phyloP scores from a whole-genome alignment of 2,113 vertebrate genomes.

The Ptychochromis oligacanthus region DNA sequence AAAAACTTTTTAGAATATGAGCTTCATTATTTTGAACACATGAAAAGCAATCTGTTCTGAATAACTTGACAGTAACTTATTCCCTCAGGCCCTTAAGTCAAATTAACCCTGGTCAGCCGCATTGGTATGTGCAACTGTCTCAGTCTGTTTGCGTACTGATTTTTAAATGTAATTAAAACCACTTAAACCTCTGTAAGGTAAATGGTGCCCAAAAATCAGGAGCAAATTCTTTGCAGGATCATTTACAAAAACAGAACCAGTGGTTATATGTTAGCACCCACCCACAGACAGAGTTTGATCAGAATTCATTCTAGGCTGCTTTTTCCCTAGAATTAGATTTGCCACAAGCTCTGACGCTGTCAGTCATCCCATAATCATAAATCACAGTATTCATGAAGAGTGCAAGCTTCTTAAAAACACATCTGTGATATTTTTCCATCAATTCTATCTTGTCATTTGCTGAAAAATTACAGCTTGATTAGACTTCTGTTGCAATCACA shows the following conservation, averaged over 20 bases:
- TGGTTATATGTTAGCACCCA: not conserved
- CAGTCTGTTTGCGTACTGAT: slow-evolving; percentile 14
- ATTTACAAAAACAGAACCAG: not conserved
- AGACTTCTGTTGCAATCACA: not conserved
- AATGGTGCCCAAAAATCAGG: slow-evolving; percentile 13
- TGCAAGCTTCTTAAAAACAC: not conserved
- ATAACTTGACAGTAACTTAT: slow-evolving; percentile 40
- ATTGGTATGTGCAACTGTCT: slow-evolving; percentile 34
- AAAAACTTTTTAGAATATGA: slow-evolving; percentile 35
- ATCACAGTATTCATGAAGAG: not conserved
- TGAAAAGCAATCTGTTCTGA: slow-evolving; percentile 34
- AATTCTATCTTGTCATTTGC: not conserved
- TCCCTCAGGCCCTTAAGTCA: slow-evolving; percentile 44
- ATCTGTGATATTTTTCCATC: not conserved
- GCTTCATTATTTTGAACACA: slow-evolving; percentile 54
- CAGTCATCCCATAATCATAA: not conserved
- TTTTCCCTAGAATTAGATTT: not conserved
- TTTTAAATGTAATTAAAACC: slow-evolving; percentile 50
- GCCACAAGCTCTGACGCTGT: not conserved
- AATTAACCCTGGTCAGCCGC: slow-evolving; percentile 49
- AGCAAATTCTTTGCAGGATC: slow-evolving; percentile 18
- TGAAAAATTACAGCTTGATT: slow-evolving; percentile 1
- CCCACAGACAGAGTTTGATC: not conserved
- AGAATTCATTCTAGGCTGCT: not conserved
- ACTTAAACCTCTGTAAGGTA: slow-evolving; percentile 45